Evolutionary conservation across 2,888 invertebrate species (phyloP), one percentile per base, ranked within the genome.

Genomic region (Antheraea yamamai): DNA sequence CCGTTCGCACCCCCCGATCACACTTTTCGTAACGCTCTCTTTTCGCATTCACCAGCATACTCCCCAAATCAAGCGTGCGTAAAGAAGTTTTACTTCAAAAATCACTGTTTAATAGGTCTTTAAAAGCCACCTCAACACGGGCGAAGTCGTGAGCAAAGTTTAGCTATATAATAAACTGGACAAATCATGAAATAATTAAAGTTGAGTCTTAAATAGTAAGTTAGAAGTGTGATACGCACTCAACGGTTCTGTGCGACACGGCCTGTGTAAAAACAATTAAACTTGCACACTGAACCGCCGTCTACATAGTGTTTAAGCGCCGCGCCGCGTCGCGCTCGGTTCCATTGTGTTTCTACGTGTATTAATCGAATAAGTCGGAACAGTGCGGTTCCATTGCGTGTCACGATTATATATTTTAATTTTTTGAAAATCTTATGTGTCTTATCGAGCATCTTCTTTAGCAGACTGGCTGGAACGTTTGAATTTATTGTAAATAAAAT

Each of bases 261-360:
- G 6, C 80, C 84, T 81, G 82, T 85, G 87, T 89, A 88, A 90
- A 90, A 92, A 92, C 90, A 92, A 92, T 92, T 90, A 90, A 92
- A 92, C 88, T 92, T 91, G 87, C 85, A 89, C 90, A 90, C 91
- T 90, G 88, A 89, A 87, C 84, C 87, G 78, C 80, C 39, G 39
- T 39, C 70, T 80, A 80, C 84, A 88, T 84, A 85, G 87, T 85
- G 86, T 85, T 47, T 88, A 87, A 87, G 86, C 86, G 86, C 84
- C 84, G 79, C 82, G 82, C 89, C 85, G 86, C 86, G 86, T 83
- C 84, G 79, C 86, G 86, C 86, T 86, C 84, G 83, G 79, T 83
- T 82, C 89, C 86, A 89, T 91, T 90, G 89, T 90, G 85, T 86
- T 81, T 84, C 85, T 84, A 79, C 80, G 81, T 87, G 88, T 88